Evolutionary conservation across 2,797 vertebrate genomes (phyloP), one percentile per base, ranked within the genome.

Genomic region (Anas bernieri): DNA sequence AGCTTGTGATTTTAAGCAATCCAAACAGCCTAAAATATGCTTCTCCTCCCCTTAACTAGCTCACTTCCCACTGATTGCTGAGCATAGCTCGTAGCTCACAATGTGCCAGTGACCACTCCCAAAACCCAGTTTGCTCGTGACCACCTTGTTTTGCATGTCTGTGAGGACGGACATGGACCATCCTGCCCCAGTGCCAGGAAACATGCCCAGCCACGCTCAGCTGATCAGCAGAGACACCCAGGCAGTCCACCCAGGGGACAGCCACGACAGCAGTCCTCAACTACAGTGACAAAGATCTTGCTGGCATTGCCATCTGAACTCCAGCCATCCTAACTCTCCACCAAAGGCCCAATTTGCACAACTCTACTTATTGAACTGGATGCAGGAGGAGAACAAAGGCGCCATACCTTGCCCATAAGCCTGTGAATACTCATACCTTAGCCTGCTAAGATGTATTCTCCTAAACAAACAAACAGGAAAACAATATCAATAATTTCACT

Each of bases 401-500:
- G 43, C 48, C 39, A 67, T 3, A 64, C 30, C 14, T 69, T 50
- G 68, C 75, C 73, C 23, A 9, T 41, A 72, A 92, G 48, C 35
- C 55, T 68, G 56, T 54, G 35, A 75, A 88, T 22, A 67, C 54
- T 77, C 48, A 16, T 83, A 28, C 30, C 7, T 2, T 45, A 48
- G 16, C 76, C 43, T 30, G 41, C 64, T 69, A 31, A 91, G 31
- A 78, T 41, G 37, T 3, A 11, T 17, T 46, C 66, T 83, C 30
- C 79, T 77, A 72, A 91, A 81, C 4, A 85, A 67, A 72, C 23
- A 80, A 81, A 81, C 1, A 88, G 7, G 2, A 77, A 90, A 88
- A 90, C 31, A 73, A 87, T 52, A 72, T 26, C n/a, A 94, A 74
- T 67, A 95, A 94, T 58, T 41, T 58, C 48, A 74, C 43, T 81